These are phyloP conservation scores for Elachura formosa DNA, from an alignment of 2,113 vertebrate genomes.

Conservation along the genomic window DNA sequence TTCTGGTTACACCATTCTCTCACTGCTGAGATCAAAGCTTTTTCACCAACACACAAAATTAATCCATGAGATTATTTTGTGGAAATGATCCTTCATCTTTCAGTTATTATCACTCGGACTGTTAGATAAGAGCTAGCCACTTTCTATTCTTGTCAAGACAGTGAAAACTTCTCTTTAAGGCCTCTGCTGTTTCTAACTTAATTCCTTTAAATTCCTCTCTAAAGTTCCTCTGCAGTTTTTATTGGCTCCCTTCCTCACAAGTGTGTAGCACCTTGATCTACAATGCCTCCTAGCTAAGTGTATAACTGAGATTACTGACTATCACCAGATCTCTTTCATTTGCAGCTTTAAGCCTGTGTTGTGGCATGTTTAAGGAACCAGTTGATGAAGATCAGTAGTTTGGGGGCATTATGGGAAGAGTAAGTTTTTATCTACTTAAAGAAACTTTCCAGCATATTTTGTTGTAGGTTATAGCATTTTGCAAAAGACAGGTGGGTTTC, in stretches of 20 bases:
- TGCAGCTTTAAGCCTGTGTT: constrained; percentile 13
- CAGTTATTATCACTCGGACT: neutral
- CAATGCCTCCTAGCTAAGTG: neutral
- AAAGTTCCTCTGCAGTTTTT: neutral
- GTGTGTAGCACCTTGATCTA: neutral
- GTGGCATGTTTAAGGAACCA: constrained; percentile 21
- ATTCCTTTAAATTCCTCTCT: neutral
- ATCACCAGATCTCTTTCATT: constrained; percentile 6
- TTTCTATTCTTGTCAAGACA: neutral
- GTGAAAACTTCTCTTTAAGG: neutral
- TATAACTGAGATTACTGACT: neutral
- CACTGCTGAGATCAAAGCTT: neutral
- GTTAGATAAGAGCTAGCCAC: neutral
- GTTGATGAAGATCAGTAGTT: constrained; percentile 7
- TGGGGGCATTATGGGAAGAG: neutral
- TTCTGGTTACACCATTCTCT: neutral
- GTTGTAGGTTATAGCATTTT: neutral
- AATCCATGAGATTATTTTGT: neutral
- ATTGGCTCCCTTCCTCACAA: neutral
- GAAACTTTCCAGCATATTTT: neutral
- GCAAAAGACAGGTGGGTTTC: neutral
- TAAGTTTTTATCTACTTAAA: neutral
- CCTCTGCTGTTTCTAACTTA: neutral
- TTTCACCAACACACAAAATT: neutral
- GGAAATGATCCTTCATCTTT: neutral